These are phyloP conservation scores for Neotoxoptera formosana DNA, from an alignment of 1,140 invertebrate species.

Conservation along the genomic window DNA sequence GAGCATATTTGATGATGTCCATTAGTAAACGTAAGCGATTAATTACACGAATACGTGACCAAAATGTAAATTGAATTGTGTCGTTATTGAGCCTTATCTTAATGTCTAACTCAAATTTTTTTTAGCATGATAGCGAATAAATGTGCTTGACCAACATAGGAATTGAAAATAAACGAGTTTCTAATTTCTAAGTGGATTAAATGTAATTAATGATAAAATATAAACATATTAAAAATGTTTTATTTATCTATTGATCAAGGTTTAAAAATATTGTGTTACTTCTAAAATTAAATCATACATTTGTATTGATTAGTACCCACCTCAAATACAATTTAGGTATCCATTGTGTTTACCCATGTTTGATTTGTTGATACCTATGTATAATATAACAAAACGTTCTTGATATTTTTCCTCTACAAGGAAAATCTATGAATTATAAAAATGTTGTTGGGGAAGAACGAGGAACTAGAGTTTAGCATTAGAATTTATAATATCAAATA, in stretches of 20 bases:
- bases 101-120: not conserved
- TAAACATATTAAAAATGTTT: not conserved
- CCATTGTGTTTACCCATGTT: no score
- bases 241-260: not conserved
- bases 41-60: not conserved
- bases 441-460: no score
- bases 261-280: not conserved
- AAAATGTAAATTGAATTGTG: not conserved
- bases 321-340: no score
- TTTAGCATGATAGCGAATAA: not conserved
- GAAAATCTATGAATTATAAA: no score
- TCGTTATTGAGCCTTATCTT: not conserved
- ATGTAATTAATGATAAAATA: not conserved
- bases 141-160: not conserved
- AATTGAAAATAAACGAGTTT: not conserved
- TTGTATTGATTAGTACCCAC: no score
- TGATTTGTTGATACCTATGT: no score
- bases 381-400: no score
- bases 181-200: not conserved
- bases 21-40: not conserved
- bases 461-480: no score
- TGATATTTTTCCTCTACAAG: no score
- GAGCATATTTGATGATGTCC: constrained; percentile 3
- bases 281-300: not conserved
- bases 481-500: no score